Base-by-base conservation (phyloP, 30 jellyfish, hydroid and myxozoan genomes). In the Clytia hemisphaerica region DNA sequence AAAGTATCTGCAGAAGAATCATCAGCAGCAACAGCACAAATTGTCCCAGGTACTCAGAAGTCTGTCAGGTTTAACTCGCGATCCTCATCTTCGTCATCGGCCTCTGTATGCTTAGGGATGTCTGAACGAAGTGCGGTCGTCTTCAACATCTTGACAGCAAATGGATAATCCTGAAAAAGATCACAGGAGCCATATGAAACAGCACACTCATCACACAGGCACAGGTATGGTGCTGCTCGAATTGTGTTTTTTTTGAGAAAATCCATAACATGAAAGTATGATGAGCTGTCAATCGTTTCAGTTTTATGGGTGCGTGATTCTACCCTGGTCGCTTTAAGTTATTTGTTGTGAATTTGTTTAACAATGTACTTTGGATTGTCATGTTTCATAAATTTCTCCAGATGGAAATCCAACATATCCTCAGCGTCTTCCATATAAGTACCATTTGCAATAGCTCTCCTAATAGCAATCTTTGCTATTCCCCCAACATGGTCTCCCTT, bases 401-500 rank as follows among this genome's bases (percentile, higher is more conserved):
- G 37, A n/a, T 4, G 28, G 55, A n/a, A 37, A 36, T 37, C 63
- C 16, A 62, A 59, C 76, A 62, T 62, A 36, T 62, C 76, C 62
- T 40, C 64, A 32, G 76, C 76, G 42, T 62, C 76, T 26, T 62
- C 37, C 38, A 62, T 36, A 35, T 36, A 62, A 26, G 37, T 61
- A 26, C 76, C 76, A 62, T 62, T 62, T 35, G 64, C 76, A 62
- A 62, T 62, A 36, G 37, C 76, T 21, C 76, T 59, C 28, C 42
- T 62, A 61, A 62, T 62, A 21, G 76, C 4, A 36, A 62, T 38
- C 42, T 62, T 62, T 22, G 76, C 76, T 61, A 62, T 61, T 62
- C 76, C 76, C 37, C 76, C 76, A 62, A 31, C 76, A 36, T 62
- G 76, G 76, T 62, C 76, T 37, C 76, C 76, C 46, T 62, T 62